Evolutionary conservation across 2,113 vertebrate species (phyloP).

Genomic region (Peromyscus polionotus): DNA sequence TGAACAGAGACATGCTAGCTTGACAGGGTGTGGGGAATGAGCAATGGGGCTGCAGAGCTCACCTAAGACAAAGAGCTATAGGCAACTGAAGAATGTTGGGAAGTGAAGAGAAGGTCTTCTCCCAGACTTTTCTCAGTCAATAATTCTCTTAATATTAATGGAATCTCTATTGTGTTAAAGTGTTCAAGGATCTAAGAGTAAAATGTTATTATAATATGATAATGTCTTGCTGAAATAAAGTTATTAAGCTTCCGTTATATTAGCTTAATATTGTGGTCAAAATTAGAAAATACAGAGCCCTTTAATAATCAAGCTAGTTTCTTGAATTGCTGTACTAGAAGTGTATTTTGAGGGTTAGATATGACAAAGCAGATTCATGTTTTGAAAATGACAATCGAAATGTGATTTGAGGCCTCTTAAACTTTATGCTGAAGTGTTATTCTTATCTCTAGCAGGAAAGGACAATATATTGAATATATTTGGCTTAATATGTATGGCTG

Average conservation of each 20-base stretch:
- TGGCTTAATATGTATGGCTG: conserved; percentile 42
- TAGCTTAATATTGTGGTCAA: conserved; percentile 83
- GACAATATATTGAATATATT: conserved; percentile 57
- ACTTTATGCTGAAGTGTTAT: conserved; percentile 52
- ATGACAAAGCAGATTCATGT: conserved; percentile 18
- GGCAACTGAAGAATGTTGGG: background rate
- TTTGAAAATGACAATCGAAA: conserved; percentile 56
- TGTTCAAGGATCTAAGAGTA: conserved; percentile 86
- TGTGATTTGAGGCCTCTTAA: conserved; percentile 54
- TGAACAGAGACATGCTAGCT: background rate
- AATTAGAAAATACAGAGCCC: conserved; percentile 58
- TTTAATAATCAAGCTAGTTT: conserved; percentile 46
- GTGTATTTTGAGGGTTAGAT: conserved; percentile 53
- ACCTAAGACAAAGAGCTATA: background rate
- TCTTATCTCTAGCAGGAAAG: conserved; percentile 56
- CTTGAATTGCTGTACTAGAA: conserved; percentile 42
- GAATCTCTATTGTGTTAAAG: conserved; percentile 86
- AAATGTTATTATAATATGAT: conserved; percentile 85
- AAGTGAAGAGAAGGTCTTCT: background rate
- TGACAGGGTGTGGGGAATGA: background rate
- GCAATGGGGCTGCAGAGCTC: background rate
- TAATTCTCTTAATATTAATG: conserved; percentile 86
- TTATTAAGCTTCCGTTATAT: conserved; percentile 84
- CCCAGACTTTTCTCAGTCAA: conserved; percentile 74
- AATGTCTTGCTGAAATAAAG: conserved; percentile 83